Conservation (phyloP, 2,113 vertebrate species). For the Plestiodon gilberti region DNA sequence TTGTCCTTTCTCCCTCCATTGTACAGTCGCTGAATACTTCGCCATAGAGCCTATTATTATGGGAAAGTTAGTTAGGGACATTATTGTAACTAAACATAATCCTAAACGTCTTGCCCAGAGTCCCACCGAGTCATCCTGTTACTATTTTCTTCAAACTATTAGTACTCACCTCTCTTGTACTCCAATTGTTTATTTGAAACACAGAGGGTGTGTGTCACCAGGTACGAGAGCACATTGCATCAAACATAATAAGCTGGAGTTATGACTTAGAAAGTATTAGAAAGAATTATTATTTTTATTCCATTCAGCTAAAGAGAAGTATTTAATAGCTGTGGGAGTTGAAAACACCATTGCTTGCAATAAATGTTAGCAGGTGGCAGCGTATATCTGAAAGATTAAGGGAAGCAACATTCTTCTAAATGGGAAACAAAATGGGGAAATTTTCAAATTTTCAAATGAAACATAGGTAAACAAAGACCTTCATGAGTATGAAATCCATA, state of each 20-base stretch:
- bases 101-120: neutral
- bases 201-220: no score
- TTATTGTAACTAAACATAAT: neutral
- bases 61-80: neutral
- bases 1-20: neutral
- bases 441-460: neutral
- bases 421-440: neutral
- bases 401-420: neutral
- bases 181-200: neutral
- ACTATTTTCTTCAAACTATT: neutral
- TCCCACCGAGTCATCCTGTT: neutral
- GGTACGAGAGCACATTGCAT: no score
- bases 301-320: neutral
- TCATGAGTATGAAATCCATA: neutral
- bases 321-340: neutral
- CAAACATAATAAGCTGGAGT: neutral
- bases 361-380: neutral
- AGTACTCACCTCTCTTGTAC: neutral
- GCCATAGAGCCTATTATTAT: neutral
- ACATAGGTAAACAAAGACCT: neutral
- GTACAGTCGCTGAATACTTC: neutral
- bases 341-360: neutral
- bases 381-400: neutral
- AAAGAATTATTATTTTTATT: neutral
- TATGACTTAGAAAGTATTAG: neutral